Percentiles rank a stretch among this genome's conserved stretches.
These are phyloP conservation scores for Oscheius sp. DNA, from an alignment of 2,888 invertebrate genomes.

Conservation along the genomic window DNA sequence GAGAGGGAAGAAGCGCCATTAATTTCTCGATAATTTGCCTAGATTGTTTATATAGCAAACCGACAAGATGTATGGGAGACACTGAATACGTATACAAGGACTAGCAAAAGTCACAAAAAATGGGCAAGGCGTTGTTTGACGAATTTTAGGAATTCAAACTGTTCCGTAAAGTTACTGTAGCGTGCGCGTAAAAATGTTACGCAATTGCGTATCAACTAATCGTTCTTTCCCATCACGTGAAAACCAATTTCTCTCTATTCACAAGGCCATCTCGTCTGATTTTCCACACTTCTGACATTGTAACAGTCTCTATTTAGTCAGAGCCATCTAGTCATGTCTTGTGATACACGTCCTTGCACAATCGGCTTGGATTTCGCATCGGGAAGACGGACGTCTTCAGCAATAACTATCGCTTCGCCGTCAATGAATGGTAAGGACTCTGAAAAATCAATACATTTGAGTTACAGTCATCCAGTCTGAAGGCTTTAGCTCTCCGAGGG, in stretches of 20 bases:
- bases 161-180: neutral
- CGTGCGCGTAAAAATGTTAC: neutral
- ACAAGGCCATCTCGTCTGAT: neutral
- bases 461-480: constrained; percentile 35
- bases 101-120: neutral
- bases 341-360: constrained; percentile 15
- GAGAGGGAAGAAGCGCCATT: neutral
- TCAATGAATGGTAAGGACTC: neutral
- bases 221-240: constrained; percentile 1
- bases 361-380: neutral
- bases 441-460: neutral
- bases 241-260: constrained; percentile 3
- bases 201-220: neutral
- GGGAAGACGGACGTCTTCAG: neutral
- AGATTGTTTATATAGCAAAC: too few species aligned
- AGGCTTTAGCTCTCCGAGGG: constrained; percentile 53
- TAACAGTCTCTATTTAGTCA: too few species aligned
- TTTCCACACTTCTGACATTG: neutral
- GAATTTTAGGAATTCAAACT: neutral
- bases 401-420: constrained; percentile 17
- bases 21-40: too few species aligned
- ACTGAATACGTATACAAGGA: too few species aligned
- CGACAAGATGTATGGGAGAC: too few species aligned
- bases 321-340: neutral
- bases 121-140: neutral